Conservation (phyloP, 2,888 invertebrate species). For the Sialis fuliginosa region DNA sequence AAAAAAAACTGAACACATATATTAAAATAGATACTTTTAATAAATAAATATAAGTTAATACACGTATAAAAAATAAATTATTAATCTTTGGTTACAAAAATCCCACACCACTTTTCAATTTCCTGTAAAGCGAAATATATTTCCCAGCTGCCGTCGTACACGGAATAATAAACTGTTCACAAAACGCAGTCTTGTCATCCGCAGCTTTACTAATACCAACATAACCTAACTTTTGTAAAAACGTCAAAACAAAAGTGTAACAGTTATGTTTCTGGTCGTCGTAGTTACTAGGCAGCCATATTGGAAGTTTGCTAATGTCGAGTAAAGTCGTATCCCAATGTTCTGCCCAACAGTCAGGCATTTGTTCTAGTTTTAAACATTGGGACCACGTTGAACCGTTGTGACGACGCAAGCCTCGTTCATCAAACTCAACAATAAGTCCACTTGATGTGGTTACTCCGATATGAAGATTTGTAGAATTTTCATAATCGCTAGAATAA, state of each 20-base stretch:
- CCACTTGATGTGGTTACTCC: slow-evolving; percentile 73
- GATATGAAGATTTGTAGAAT: slow-evolving; percentile 74
- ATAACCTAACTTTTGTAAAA: slow-evolving; percentile 54
- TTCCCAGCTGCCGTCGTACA: slow-evolving; percentile 67
- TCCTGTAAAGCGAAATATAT: slow-evolving; percentile 67
- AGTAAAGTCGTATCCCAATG: slow-evolving; percentile 49
- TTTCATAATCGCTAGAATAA: slow-evolving; percentile 56
- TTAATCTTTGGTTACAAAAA: too few species aligned
- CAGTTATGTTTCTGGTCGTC: slow-evolving; percentile 66
- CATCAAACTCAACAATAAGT: slow-evolving; percentile 69
- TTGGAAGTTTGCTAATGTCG: slow-evolving; percentile 39
- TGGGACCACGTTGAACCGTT: slow-evolving; percentile 41
- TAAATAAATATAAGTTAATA: too few species aligned
- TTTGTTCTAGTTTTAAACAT: slow-evolving; percentile 48
- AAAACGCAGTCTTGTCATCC: slow-evolving; percentile 48
- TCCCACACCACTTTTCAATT: slow-evolving; percentile 29
- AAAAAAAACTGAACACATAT: too few species aligned
- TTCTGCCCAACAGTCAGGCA: slow-evolving; percentile 43
- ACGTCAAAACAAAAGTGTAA: slow-evolving; percentile 70
- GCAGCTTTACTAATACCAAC: slow-evolving; percentile 52
- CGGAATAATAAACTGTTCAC: slow-evolving; percentile 65
- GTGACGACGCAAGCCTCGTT: slow-evolving; percentile 47
- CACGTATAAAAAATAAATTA: too few species aligned
- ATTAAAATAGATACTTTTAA: too few species aligned
- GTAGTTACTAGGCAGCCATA: slow-evolving; percentile 53